These are phyloP conservation scores for Nemotelus nigrinus DNA, from an alignment of 2,888 invertebrate species.

Conservation along the genomic window DNA sequence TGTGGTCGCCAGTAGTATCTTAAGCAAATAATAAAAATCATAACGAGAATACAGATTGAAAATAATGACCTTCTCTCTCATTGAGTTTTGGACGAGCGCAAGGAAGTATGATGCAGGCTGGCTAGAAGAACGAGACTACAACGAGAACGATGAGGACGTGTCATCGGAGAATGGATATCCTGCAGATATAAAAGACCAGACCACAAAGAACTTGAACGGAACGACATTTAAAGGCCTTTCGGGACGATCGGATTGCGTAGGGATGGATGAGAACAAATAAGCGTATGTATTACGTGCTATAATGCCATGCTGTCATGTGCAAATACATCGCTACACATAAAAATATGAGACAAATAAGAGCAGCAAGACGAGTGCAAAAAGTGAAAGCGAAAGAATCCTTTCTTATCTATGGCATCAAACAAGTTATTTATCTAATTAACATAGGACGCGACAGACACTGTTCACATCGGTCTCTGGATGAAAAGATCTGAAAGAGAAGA, in stretches of 20 bases:
- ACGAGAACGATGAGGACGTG: background rate
- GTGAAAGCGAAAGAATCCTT: constrained; percentile 10
- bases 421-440: constrained; percentile 39
- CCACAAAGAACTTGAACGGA: constrained; percentile 14
- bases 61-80: constrained; percentile 28
- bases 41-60: constrained; percentile 44
- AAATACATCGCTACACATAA: background rate
- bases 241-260: constrained; percentile 10
- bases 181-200: constrained; percentile 19
- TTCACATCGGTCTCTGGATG: too few species aligned
- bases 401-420: background rate
- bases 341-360: constrained; percentile 11
- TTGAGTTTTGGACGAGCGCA: background rate
- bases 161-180: background rate
- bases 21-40: constrained; percentile 44
- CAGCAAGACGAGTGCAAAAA: constrained; percentile 11
- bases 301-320: background rate
- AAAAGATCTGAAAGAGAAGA: too few species aligned
- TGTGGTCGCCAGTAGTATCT: constrained; percentile 42
- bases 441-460: background rate
- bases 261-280: constrained; percentile 21
- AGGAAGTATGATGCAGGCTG: too few species aligned
- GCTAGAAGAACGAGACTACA: background rate
- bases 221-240: constrained; percentile 6
- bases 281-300: background rate